A percentile compares a stretch with the other conserved stretches of the same genome.
These are phyloP conservation scores for Tragelaphus scriptus DNA, from an alignment of 2,113 vertebrate genomes.

Conservation along the genomic window DNA sequence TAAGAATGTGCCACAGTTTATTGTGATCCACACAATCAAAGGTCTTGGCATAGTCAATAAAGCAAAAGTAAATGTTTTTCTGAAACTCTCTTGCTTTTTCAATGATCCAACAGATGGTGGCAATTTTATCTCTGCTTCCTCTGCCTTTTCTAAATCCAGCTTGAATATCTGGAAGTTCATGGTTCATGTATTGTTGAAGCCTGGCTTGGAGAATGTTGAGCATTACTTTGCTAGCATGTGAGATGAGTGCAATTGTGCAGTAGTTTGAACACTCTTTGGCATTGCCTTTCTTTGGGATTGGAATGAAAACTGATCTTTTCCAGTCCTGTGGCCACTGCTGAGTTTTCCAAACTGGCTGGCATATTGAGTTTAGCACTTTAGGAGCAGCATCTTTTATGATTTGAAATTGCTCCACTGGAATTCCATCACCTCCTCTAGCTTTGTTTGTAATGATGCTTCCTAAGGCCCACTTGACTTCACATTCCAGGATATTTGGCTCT, in stretches of 20 bases:
- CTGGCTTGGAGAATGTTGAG: not conserved
- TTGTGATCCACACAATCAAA: not conserved
- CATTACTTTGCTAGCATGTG: not conserved
- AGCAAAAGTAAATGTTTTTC: not conserved
- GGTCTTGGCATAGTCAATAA: not conserved
- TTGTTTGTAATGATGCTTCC: not conserved
- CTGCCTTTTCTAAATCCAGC: not conserved
- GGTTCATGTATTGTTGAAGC: not conserved
- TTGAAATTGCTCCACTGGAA: not conserved
- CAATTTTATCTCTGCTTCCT: not conserved
- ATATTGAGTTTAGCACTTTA: not conserved
- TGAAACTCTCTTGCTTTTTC: not conserved
- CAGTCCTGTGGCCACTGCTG: not conserved
- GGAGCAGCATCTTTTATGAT: not conserved
- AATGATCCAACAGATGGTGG: not conserved
- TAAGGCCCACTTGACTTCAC: not conserved
- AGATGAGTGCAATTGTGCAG: not conserved
- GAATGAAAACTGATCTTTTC: not conserved
- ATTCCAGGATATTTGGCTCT: not conserved
- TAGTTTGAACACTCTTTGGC: not conserved
- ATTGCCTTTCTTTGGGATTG: not conserved
- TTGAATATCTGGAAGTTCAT: not conserved
- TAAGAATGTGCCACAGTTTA: not conserved
- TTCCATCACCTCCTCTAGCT: not conserved
- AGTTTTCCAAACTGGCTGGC: not conserved